phyloP scores from a whole-genome alignment of 2,888 invertebrate species.

The Choristoneura rosaceana region DNA sequence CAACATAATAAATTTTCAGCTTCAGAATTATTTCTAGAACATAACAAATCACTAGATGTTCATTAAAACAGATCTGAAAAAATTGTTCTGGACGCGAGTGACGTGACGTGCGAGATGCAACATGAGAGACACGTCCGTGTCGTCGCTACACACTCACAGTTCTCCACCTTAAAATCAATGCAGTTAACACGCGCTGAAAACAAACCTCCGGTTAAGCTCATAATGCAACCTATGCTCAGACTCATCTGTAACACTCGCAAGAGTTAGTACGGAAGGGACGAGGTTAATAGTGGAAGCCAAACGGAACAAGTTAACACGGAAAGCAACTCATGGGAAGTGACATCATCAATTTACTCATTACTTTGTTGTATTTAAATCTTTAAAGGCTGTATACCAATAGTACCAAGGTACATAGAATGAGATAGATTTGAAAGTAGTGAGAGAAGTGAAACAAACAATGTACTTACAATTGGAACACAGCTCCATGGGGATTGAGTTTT shows the following conservation, averaged over 20 bases:
- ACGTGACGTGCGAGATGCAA: conserved; percentile 77
- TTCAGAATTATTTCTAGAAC: conserved; percentile 32
- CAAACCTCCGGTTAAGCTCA: conserved; percentile 81
- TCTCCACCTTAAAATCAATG: conserved; percentile 87
- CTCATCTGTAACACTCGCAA: conserved; percentile 45
- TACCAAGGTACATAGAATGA: conserved; percentile 37
- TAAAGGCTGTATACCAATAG: conserved; percentile 31
- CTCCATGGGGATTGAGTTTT: conserved; percentile 98
- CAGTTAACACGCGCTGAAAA: conserved; percentile 86
- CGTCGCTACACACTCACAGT: conserved; percentile 85
- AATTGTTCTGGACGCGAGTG: conserved; percentile 69
- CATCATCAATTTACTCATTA: conserved; percentile 29
- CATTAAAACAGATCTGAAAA: conserved; percentile 47
- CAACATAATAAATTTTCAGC: conserved; percentile 1
- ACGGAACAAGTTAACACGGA: conserved; percentile 52
- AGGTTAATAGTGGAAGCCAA: conserved; percentile 50
- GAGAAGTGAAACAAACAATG: conserved; percentile 45
- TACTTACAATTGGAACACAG: conserved; percentile 98
- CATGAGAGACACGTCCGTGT: conserved; percentile 78
- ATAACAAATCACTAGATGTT: conserved; percentile 31
- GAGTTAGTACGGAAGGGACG: conserved; percentile 40
- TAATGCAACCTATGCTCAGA: conserved; percentile 58
- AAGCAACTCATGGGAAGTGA: conserved; percentile 48
- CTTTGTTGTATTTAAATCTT: conserved; percentile 18
- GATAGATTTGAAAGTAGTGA: conserved; percentile 47